Evolutionary conservation across 2,888 invertebrate genomes (phyloP).

Genomic region (Coelinius sp.): DNA sequence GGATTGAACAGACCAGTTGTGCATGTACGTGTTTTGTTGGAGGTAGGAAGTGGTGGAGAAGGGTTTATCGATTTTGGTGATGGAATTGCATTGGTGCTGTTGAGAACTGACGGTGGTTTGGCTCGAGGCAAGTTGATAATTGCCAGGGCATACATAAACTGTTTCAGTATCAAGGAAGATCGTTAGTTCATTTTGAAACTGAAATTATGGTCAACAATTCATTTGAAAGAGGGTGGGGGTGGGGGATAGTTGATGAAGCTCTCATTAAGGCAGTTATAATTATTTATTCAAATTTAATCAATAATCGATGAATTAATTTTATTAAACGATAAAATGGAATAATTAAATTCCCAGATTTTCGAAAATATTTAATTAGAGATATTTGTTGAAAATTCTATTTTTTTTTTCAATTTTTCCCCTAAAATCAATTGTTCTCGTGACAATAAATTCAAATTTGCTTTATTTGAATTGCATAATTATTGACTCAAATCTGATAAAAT

Average conservation of each 20-base stretch:
- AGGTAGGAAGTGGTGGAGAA: constrained; percentile 3
- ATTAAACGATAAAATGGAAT: too few species aligned
- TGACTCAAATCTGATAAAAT: too few species aligned
- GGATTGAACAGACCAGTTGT: neutral
- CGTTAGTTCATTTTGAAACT: neutral
- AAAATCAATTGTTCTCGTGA: too few species aligned
- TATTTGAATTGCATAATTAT: too few species aligned
- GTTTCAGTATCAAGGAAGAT: neutral
- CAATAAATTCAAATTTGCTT: too few species aligned
- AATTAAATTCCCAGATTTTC: too few species aligned
- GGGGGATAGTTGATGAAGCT: neutral
- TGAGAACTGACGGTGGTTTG: constrained; percentile 14
- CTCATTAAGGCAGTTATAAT: neutral
- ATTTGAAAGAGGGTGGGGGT: neutral
- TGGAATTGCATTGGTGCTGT: constrained; percentile 33
- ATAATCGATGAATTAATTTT: too few species aligned
- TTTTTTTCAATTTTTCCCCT: too few species aligned
- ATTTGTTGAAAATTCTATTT: too few species aligned
- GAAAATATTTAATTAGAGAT: too few species aligned
- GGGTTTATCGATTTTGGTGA: constrained; percentile 31
- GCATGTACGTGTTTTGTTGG: neutral
- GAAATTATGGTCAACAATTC: neutral
- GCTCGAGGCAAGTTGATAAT: constrained; percentile 26
- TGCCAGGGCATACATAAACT: constrained; percentile 10
- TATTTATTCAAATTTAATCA: neutral